phyloP scores from a whole-genome alignment of 2,888 invertebrate genomes.

The Melieria crassipennis region DNA sequence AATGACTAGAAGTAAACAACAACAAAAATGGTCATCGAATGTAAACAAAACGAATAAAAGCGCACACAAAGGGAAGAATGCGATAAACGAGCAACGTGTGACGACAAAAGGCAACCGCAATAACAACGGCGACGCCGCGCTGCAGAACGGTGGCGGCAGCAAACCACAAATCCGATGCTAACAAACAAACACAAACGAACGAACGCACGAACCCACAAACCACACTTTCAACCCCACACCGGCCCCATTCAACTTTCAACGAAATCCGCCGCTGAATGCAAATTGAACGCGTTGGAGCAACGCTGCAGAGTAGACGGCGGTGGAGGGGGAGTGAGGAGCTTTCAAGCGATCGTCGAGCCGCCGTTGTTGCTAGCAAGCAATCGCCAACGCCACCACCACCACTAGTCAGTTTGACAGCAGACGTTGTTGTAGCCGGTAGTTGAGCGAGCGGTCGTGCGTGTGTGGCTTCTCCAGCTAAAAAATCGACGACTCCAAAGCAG shows the following conservation, averaged over 20 bases:
- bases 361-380: neutral
- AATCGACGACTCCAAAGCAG: neutral
- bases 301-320: too few relatives aligned
- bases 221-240: neutral
- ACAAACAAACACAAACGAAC: too few relatives aligned
- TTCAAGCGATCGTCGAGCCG: too few relatives aligned
- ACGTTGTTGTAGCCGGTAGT: slow-evolving; percentile 25
- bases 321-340: too few relatives aligned
- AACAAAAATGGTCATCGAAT: slow-evolving; percentile 30
- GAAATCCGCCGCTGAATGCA: too few relatives aligned
- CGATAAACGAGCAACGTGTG: slow-evolving; percentile 23
- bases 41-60: slow-evolving; percentile 38
- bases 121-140: neutral
- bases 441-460: slow-evolving; percentile 1
- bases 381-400: neutral
- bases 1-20: too few relatives aligned
- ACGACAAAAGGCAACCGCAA: neutral
- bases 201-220: neutral
- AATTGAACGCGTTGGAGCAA: too few relatives aligned
- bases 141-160: neutral
- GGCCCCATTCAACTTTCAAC: neutral
- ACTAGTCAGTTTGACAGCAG: slow-evolving; percentile 23
- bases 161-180: neutral
- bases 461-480: neutral
- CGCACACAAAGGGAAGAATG: slow-evolving; percentile 22